Conservation (phyloP, 1,140 invertebrate species). For the Fopius arisanus region DNA sequence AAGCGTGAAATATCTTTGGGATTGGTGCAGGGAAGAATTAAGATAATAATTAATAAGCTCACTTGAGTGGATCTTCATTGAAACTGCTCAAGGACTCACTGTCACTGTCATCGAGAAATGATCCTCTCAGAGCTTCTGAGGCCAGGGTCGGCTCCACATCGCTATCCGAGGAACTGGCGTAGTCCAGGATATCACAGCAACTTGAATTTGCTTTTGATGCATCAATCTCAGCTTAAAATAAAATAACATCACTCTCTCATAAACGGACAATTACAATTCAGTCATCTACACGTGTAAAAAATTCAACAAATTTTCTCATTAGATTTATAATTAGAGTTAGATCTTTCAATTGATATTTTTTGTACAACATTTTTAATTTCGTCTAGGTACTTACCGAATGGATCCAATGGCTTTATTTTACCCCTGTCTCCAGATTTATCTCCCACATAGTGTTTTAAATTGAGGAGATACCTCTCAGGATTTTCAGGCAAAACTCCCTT, state of each 20-base stretch:
- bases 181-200: conserved; percentile 72
- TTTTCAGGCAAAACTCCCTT: conserved; percentile 69
- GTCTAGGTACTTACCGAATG: conserved; percentile 65
- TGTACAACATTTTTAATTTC: neutral
- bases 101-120: conserved; percentile 75
- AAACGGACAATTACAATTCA: neutral
- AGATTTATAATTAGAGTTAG: conserved; percentile 14
- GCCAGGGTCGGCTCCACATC: conserved; percentile 73
- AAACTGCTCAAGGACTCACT: conserved; percentile 82
- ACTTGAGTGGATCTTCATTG: conserved; percentile 81
- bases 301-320: conserved; percentile 2
- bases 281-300: too few relatives aligned
- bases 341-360: neutral
- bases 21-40: too few relatives aligned
- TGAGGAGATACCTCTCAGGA: conserved; percentile 68
- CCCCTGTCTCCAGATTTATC: conserved; percentile 45
- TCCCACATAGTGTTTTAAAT: conserved; percentile 67
- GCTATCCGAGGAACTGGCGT: conserved; percentile 78
- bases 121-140: conserved; percentile 71
- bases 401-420: conserved; percentile 60
- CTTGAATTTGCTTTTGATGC: conserved; percentile 66
- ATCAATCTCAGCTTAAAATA: conserved; percentile 65
- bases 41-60: too few relatives aligned
- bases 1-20: too few relatives aligned
- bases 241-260: conserved; percentile 2